Evolutionary conservation across 2,797 vertebrate species (phyloP), one percentile per base, ranked within the genome.

Genomic region (Paguma larvata): DNA sequence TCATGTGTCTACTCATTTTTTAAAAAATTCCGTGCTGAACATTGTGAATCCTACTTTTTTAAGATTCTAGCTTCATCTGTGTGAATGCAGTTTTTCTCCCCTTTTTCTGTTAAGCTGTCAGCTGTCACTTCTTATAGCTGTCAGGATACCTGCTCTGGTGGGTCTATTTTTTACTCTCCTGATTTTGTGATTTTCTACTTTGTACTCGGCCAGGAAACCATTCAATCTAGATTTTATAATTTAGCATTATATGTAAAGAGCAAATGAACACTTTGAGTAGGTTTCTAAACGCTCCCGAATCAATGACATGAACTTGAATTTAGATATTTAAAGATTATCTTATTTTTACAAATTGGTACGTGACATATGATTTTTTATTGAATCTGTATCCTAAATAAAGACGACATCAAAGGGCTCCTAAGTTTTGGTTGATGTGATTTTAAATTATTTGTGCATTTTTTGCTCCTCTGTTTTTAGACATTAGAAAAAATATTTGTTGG

Each of bases 151-250:
- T 85, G 23, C 6, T 94, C 51, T 84, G 82, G 46, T 78, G 80
- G 34, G n/a, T 88, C 70, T 90, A 23, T 78, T 92, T 68, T 85
- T 51, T 85, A 5, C n/a, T 83, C 23, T 82, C 80, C 48, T 3
- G 44, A 12, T 86, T 88, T 96, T 91, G 41, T 84, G 86, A 23
- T 90, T 96, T 97, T 85, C 90, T 96, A 85, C 85, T 44, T 53
- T 91, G 23, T 8, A 32, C 41, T 85, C 96, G 92, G 82, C 53
- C 53, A 91, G 92, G 67, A 95, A 97, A 89, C 68, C 80, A 59
- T 95, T 85, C 79, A 83, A 0, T 91, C 5, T 88, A 83, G n/a
- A 48, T 91, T 92, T 27, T 46, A 5, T 75, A 75, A 18, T 44
- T 92, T 92, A 83, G 85, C 48, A 38, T 95, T 80, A 72, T 67